Evolutionary conservation across 1,140 invertebrate genomes (phyloP).

Genomic region (Nixonia krombeini): DNA sequence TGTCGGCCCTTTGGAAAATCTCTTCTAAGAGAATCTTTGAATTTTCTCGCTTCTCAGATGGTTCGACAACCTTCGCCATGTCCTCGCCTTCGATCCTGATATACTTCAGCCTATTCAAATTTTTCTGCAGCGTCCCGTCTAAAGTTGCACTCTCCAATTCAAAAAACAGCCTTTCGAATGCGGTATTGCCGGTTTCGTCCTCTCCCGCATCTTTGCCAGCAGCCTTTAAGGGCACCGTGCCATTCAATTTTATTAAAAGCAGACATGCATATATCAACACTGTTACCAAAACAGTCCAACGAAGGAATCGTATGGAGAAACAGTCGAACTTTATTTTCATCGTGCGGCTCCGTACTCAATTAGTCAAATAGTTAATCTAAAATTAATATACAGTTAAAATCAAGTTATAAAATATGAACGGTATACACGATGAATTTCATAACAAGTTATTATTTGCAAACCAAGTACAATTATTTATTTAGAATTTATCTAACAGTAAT

Average conservation of each 20-base stretch:
- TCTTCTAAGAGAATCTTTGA: slow-evolving; percentile 69
- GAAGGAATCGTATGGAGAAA: slow-evolving; percentile 46
- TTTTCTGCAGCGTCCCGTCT: slow-evolving; percentile 16
- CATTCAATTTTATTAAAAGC: slow-evolving; percentile 57
- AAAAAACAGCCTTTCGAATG: slow-evolving; percentile 51
- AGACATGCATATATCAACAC: slow-evolving; percentile 60
- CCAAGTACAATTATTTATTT: too few species aligned
- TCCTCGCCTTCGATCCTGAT: slow-evolving; percentile 20
- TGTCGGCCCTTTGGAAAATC: slow-evolving; percentile 78
- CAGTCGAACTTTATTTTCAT: slow-evolving; percentile 37
- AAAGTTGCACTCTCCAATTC: slow-evolving; percentile 53
- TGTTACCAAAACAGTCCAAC: slow-evolving; percentile 60
- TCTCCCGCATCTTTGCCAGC: slow-evolving; percentile 2
- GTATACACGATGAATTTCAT: too few species aligned
- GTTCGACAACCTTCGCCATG: slow-evolving; percentile 33
- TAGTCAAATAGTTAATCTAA: too few species aligned
- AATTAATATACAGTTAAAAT: too few species aligned
- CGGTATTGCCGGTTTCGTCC: slow-evolving; percentile 24
- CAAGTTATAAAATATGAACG: too few species aligned
- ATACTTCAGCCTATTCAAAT: slow-evolving; percentile 23
- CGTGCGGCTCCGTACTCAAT: slow-evolving; percentile 10
- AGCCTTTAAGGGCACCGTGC: slow-evolving; percentile 55
- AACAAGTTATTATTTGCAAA: too few species aligned
- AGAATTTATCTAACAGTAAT: too few species aligned
- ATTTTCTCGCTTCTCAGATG: slow-evolving; percentile 56